Conservation (phyloP, 2,113 vertebrate species). For the Grammomys surdaster region DNA sequence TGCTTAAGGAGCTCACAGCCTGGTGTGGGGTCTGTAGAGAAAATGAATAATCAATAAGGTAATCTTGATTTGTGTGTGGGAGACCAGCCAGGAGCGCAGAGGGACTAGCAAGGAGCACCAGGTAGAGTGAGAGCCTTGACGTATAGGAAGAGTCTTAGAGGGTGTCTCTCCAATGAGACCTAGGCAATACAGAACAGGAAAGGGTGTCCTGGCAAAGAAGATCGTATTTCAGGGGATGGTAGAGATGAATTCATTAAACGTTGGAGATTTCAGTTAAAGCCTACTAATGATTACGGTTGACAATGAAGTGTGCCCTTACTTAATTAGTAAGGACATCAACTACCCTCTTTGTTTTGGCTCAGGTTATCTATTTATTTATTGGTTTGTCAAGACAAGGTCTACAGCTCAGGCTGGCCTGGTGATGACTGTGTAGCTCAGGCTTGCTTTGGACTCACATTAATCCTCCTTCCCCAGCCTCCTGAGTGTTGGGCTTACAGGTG, state of each 20-base stretch:
- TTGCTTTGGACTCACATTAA: background rate
- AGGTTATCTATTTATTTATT: background rate
- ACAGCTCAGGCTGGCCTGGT: background rate
- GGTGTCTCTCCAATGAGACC: background rate
- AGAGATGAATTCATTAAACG: constrained; percentile 51
- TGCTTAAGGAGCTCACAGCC: background rate
- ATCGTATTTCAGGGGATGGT: background rate
- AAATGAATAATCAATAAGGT: background rate
- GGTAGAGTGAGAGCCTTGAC: background rate
- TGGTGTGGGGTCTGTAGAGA: background rate
- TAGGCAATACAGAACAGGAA: background rate
- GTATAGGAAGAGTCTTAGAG: background rate
- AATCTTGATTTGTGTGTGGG: background rate
- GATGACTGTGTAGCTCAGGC: background rate
- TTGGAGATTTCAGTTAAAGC: constrained; percentile 39
- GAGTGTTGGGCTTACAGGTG: background rate
- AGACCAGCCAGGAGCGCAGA: background rate
- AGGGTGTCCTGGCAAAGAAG: background rate
- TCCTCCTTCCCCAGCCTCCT: background rate
- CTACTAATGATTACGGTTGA: constrained; percentile 20
- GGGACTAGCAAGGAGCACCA: background rate
- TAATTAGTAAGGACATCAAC: constrained; percentile 31
- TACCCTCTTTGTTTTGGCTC: constrained; percentile 13
- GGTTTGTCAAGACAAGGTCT: background rate
- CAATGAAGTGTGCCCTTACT: background rate